These are phyloP conservation scores for Catagonus wagneri DNA, from an alignment of 2,113 vertebrate genomes.

Conservation along the genomic window DNA sequence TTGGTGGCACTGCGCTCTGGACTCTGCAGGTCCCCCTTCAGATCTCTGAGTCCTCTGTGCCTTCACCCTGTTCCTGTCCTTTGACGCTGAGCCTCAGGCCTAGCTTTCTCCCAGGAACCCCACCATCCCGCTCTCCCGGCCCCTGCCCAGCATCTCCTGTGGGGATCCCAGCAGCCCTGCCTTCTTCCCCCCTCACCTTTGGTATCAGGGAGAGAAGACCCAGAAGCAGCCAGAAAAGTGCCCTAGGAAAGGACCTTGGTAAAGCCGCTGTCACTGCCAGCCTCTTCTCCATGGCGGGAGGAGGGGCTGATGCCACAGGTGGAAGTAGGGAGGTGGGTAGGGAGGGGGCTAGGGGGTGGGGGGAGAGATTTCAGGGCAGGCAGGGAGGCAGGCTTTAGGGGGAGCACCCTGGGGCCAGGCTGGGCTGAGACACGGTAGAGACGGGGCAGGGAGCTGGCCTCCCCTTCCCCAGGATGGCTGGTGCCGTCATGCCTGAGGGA, in stretches of 20 bases:
- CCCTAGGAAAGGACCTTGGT: conserved; percentile 45
- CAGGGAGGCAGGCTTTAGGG: neutral
- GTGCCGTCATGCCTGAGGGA: conserved; percentile 83
- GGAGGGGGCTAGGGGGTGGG: neutral
- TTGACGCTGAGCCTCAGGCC: neutral
- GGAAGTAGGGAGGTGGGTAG: neutral
- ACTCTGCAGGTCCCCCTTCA: neutral
- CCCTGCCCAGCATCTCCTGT: neutral
- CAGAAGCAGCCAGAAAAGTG: conserved; percentile 36
- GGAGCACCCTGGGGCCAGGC: neutral
- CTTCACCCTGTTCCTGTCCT: neutral
- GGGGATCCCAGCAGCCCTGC: neutral
- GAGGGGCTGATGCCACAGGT: conserved; percentile 55
- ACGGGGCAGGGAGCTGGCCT: conserved; percentile 61
- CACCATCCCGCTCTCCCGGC: neutral
- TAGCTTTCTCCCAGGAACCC: neutral
- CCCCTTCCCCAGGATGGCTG: conserved; percentile 81
- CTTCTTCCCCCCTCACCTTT: neutral
- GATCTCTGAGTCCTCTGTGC: neutral
- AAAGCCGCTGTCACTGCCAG: neutral
- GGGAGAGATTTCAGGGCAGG: neutral
- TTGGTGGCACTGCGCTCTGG: neutral
- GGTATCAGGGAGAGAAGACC: neutral
- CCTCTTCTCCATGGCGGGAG: neutral
- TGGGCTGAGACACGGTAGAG: conserved; percentile 25